Conservation (phyloP, 1,140 invertebrate genomes). For the Drosophila pseudoobscura region DNA sequence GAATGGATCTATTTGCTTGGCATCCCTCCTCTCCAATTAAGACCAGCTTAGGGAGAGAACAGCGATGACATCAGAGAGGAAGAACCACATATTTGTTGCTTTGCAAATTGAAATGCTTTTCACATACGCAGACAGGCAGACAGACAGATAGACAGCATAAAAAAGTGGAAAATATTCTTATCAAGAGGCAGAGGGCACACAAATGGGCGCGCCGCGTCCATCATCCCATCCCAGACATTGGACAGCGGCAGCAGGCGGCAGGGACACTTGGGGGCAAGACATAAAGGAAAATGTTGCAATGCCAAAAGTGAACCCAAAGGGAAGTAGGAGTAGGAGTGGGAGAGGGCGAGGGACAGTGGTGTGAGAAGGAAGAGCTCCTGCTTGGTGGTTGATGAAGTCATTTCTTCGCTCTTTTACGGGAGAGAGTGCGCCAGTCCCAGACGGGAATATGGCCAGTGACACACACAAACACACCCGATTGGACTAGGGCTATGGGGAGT, state of each 20-base stretch:
- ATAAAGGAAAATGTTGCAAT: conserved; percentile 31
- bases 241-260: too few species aligned
- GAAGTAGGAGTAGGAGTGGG: conserved; percentile 4
- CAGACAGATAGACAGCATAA: conserved; percentile 44
- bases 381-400: conserved; percentile 48
- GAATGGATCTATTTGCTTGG: neutral
- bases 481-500: conserved; percentile 7
- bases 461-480: conserved; percentile 14
- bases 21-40: conserved; percentile 26
- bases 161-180: conserved; percentile 44
- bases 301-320: conserved; percentile 37
- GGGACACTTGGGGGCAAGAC: too few species aligned
- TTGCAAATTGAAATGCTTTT: conserved; percentile 53
- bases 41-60: conserved; percentile 42
- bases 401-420: conserved; percentile 6
- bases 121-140: conserved; percentile 28
- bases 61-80: conserved; percentile 46
- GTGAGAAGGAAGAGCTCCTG: neutral
- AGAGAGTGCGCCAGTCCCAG: conserved; percentile 24
- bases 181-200: conserved; percentile 22
- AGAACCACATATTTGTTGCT: conserved; percentile 20
- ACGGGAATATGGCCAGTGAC: conserved; percentile 31
- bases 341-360: too few species aligned
- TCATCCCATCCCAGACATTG: too few species aligned
- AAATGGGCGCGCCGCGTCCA: neutral